A percentile compares a stretch with the other conserved stretches of the same genome.
These are phyloP conservation scores for Pachycephala philippinensis DNA, from an alignment of 2,113 vertebrate genomes.

Conservation along the genomic window DNA sequence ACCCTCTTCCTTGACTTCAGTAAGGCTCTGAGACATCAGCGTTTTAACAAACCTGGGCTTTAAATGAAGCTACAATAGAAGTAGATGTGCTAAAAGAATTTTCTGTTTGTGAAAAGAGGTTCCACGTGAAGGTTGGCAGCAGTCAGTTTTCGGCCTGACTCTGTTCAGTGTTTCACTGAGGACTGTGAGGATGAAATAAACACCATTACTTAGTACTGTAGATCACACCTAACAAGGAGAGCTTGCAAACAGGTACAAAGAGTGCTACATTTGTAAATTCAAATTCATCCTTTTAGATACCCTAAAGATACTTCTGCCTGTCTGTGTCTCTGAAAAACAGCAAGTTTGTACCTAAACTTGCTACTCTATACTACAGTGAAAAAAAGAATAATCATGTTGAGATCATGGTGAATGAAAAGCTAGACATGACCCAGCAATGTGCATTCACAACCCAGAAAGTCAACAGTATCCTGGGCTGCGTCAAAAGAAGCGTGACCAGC, in stretches of 20 bases:
- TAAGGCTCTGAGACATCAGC: not conserved
- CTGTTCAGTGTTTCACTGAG: not conserved
- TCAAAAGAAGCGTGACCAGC: not conserved
- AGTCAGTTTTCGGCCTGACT: not conserved
- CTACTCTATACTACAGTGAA: not conserved
- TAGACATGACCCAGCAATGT: not conserved
- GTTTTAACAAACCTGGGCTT: not conserved
- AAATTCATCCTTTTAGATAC: not conserved
- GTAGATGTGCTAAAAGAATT: not conserved
- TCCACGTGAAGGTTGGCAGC: not conserved
- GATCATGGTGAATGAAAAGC: not conserved
- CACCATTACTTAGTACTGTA: not conserved
- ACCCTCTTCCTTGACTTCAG: not conserved
- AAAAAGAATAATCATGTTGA: not conserved
- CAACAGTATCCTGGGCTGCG: fast-evolving
- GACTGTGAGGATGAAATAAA: not conserved
- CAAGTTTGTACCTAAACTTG: not conserved
- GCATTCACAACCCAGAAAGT: not conserved
- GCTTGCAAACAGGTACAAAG: not conserved
- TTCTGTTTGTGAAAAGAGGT: not conserved
- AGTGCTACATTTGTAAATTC: not conserved
- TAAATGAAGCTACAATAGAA: not conserved
- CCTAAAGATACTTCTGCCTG: not conserved
- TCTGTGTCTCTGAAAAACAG: not conserved
- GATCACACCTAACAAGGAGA: not conserved